phyloP scores from a whole-genome alignment of 37 sponge, comb jelly and placozoan species.

The Chondrosia reniformis region DNA sequence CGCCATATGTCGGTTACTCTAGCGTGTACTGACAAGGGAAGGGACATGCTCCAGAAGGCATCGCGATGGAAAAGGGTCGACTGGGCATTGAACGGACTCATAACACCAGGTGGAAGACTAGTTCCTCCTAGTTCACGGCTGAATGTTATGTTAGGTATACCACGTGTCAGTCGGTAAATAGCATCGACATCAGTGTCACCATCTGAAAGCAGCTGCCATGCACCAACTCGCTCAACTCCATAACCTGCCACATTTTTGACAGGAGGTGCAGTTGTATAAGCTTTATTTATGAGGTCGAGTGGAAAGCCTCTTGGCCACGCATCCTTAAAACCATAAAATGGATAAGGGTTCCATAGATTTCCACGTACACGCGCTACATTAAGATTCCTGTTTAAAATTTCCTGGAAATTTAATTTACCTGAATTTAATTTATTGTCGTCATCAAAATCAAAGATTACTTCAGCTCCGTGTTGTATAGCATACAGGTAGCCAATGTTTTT shows the following conservation, averaged over 20 bases:
- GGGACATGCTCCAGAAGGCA: conserved; percentile 31
- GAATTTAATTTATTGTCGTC: no score
- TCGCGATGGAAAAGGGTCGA: conserved; percentile 25
- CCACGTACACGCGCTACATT: no score
- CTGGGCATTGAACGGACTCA: conserved; percentile 63
- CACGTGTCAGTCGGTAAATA: conserved; percentile 47
- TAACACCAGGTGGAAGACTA: conserved; percentile 16
- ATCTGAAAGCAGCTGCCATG: conserved; percentile 50
- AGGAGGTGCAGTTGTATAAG: not conserved
- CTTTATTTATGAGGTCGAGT: conserved; percentile 24
- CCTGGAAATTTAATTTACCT: no score
- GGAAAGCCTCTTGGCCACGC: conserved; percentile 69
- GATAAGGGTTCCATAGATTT: no score
- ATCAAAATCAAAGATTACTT: no score
- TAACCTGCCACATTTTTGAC: no score
- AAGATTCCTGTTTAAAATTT: no score
- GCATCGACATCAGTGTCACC: conserved; percentile 62
- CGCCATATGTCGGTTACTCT: conserved; percentile 66
- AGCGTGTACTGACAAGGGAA: conserved; percentile 39
- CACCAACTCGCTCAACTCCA: not conserved
- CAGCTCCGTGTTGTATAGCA: no score
- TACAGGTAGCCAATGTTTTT: no score
- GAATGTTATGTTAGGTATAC: conserved; percentile 37
- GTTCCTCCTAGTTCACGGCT: conserved; percentile 6
- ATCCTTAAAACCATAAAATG: no score